Conservation (phyloP, 2,113 vertebrate species). For the Salvator merianae region DNA sequence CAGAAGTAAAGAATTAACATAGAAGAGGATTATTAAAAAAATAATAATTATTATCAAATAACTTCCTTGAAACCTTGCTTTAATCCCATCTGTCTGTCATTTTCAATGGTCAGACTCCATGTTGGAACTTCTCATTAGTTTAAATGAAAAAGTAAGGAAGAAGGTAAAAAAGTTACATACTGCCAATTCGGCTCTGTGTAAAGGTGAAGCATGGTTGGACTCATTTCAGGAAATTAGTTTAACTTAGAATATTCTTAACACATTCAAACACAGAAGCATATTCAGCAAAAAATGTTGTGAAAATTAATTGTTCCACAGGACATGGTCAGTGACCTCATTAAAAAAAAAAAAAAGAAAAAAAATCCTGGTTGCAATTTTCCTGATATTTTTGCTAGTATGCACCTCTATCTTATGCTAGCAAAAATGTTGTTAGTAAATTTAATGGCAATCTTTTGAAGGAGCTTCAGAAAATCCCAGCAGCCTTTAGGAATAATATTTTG, state of each 20-base stretch:
- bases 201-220: slow-evolving; percentile 50
- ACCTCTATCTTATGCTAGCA: slow-evolving; percentile 40
- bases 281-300: slow-evolving; percentile 49
- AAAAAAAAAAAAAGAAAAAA: too few species aligned
- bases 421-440: slow-evolving; percentile 40
- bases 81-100: slow-evolving; percentile 37
- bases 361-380: slow-evolving; percentile 38
- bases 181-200: slow-evolving; percentile 48
- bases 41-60: not conserved
- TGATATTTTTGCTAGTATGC: slow-evolving; percentile 27
- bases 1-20: not conserved
- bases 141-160: slow-evolving; percentile 41
- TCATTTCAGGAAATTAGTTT: not conserved
- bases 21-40: not conserved
- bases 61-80: not conserved
- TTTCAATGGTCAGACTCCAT: slow-evolving; percentile 34
- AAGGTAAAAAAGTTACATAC: slow-evolving; percentile 17
- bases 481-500: not conserved
- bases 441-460: slow-evolving; percentile 27
- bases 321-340: slow-evolving; percentile 52
- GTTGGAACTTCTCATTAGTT: slow-evolving; percentile 47
- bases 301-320: slow-evolving; percentile 62
- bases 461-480: slow-evolving; percentile 14
- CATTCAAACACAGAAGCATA: slow-evolving; percentile 46
- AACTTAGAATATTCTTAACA: slow-evolving; percentile 15